Evolutionary conservation across 2,888 invertebrate genomes (phyloP), one percentile per base, ranked within the genome.

Genomic region (Seladonia tumulorum): DNA sequence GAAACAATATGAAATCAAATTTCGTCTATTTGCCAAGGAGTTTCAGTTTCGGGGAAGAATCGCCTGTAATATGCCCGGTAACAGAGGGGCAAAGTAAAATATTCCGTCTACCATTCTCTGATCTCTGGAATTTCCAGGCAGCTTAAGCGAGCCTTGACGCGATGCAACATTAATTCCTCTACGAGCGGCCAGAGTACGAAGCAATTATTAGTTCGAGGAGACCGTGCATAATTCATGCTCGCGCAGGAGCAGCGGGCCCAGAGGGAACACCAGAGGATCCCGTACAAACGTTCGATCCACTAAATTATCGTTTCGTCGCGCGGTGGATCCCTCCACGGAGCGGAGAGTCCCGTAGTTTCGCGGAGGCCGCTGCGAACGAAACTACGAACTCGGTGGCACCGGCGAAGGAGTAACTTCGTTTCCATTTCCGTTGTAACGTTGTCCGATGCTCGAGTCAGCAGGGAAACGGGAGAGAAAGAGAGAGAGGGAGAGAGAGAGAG

Each of bases 381-480:
- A 77, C 85, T 77, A 71, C 72, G 74, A 83, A 73, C 78, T 76
- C 76, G 42, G 57, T 70, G 35, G 22, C 53, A 53, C 35, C 39
- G 49, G 76, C 68, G 79, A 63, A 63, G 22, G 47, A 68, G 68
- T 70, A 89, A 88, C 84, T 88, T 86, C 79, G 86, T 87, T 89
- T 83, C 78, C 88, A 89, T 89, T 85, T 88, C 88, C 88, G 87
- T 72, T 79, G 71, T 79, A 81, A 82, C 80, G 71, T 74, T 81
- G 78, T 79, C 82, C 81, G 77, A 88, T 73, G 45, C 68, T 60
- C 75, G 63, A 25, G 53, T 16, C 57, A 63, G 76, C 57, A 14
- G 53, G n/a, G 53, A 25, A 68, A n/a, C 57, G 57, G 68, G 73
- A 78, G 25, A 70, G 49, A 66, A 29, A 14, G 25, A 25, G 10